Evolutionary conservation across 2,888 invertebrate genomes (phyloP), one percentile per base, ranked within the genome.

Genomic region (Machimus atricapillus): DNA sequence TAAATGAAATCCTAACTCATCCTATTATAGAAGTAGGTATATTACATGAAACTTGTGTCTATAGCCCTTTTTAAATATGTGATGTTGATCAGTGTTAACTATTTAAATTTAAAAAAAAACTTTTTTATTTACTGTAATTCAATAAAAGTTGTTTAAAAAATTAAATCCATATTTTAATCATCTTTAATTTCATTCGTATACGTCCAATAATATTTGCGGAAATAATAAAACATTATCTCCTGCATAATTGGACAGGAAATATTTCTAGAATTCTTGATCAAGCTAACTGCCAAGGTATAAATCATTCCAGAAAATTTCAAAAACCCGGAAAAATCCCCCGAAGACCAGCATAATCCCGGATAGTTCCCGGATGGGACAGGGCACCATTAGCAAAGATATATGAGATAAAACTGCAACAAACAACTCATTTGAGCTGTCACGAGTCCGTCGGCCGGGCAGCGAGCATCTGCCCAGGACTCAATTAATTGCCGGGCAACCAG

Each of bases 401-500:
- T 37, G 82, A 82, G 58, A 82, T 82, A 66, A 82, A 82, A 82
- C 34, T 82, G 82, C 58, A 82, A 66, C 82, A 58, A 82, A 82
- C 56, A 82, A 58, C 34, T 74, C 74, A 74, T 66, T 83, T 73
- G 31, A 23, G 23, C 23, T 73, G 40, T 85, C 85, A 85, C 27
- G 74, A 46, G 43, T 74, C 46, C 85, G n/a, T 74, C 46, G 27
- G 12, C 79, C 6, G 85, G 73, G 12, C 83, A 31, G 16, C 73
- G 37, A 73, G 73, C 85, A 85, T 85, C 85, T 85, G 85, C 31
- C 74, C 74, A 27, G 19, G 31, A 73, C 37, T 73, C 85, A 85
- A 88, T 88, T 79, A 85, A 83, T 88, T 87, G 87, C 79, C 85
- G 83, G 74, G 73, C 43, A 73, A 66, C 40, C 74, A 56, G 37